Percentiles rank a stretch among this genome's conserved stretches.
Conservation (phyloP, 2,888 invertebrate species). For the Pyralis farinalis region DNA sequence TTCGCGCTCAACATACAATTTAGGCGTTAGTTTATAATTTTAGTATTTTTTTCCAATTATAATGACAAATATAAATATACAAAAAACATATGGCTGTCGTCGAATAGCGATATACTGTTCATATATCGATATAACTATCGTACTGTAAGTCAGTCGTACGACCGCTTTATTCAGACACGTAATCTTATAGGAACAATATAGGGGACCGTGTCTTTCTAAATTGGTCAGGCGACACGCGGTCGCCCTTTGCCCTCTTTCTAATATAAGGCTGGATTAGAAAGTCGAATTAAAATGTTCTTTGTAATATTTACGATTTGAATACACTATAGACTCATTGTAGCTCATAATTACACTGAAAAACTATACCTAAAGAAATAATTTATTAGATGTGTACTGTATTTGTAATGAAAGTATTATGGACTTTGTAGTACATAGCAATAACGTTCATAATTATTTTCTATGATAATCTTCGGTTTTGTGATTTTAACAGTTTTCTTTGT, state of each 20-base stretch:
- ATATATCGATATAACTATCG: slow-evolving; percentile 31
- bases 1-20: slow-evolving; percentile 72
- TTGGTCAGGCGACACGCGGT: slow-evolving; percentile 37
- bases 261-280: slow-evolving; percentile 79
- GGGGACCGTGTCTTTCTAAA: slow-evolving; percentile 11
- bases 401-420: slow-evolving; percentile 72
- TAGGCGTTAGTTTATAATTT: slow-evolving; percentile 52
- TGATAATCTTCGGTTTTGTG: slow-evolving; percentile 30
- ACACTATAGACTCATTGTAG: slow-evolving; percentile 36
- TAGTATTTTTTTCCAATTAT: slow-evolving; percentile 37
- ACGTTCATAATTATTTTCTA: slow-evolving; percentile 31
- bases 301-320: slow-evolving; percentile 29
- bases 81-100: slow-evolving; percentile 50
- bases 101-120: slow-evolving; percentile 46
- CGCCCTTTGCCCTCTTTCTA: slow-evolving; percentile 69
- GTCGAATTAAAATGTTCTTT: slow-evolving; percentile 42
- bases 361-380: slow-evolving; percentile 13
- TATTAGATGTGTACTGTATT: slow-evolving; percentile 46
- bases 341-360: slow-evolving; percentile 19
- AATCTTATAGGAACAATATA: neutral
- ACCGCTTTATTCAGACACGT: slow-evolving; percentile 25
- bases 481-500: slow-evolving; percentile 34
- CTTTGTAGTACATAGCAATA: slow-evolving; percentile 70
- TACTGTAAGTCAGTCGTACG: slow-evolving; percentile 19
- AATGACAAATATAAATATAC: slow-evolving; percentile 40